Percentiles rank a stretch among this genome's conserved stretches.
These are phyloP conservation scores for Hypena proboscidalis DNA, from an alignment of 2,888 invertebrate species.

Conservation along the genomic window DNA sequence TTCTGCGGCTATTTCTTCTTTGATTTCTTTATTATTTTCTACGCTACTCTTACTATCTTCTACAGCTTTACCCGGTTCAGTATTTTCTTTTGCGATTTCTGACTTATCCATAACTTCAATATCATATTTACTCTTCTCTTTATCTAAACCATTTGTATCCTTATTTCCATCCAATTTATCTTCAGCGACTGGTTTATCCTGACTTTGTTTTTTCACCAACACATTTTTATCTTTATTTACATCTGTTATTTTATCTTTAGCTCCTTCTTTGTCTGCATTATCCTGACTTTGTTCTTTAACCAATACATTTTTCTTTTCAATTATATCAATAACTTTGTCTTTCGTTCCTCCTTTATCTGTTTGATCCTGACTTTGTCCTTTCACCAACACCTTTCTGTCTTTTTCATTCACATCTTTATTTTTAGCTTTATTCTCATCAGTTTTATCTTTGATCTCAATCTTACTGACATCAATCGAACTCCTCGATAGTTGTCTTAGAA, in stretches of 20 bases:
- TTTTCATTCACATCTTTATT: not conserved
- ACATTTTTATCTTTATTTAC: not conserved
- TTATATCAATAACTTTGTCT: not conserved
- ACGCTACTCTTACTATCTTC: not conserved
- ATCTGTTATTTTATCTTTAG: not conserved
- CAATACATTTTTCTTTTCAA: not conserved
- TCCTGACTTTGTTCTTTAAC: not conserved
- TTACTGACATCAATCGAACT: constrained; percentile 66
- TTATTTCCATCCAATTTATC: too few relatives aligned
- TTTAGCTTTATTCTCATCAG: constrained; percentile 9
- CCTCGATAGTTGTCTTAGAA: constrained; percentile 71
- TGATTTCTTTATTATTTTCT: not conserved
- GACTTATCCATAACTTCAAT: too few relatives aligned
- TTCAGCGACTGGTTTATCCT: too few relatives aligned
- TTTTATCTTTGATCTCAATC: constrained; percentile 17
- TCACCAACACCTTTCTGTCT: not conserved
- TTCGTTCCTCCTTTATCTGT: not conserved
- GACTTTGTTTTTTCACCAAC: too few relatives aligned
- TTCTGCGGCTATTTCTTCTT: not conserved
- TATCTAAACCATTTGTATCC: too few relatives aligned
- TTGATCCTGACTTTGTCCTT: not conserved
- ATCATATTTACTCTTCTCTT: too few relatives aligned
- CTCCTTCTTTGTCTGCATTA: not conserved
- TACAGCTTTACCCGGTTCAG: not conserved
- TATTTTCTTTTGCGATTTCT: not conserved